A percentile compares a stretch with the other conserved stretches of the same genome.
Conservation (phyloP, 2,113 vertebrate genomes). For the Microcebus ravelobensis region DNA sequence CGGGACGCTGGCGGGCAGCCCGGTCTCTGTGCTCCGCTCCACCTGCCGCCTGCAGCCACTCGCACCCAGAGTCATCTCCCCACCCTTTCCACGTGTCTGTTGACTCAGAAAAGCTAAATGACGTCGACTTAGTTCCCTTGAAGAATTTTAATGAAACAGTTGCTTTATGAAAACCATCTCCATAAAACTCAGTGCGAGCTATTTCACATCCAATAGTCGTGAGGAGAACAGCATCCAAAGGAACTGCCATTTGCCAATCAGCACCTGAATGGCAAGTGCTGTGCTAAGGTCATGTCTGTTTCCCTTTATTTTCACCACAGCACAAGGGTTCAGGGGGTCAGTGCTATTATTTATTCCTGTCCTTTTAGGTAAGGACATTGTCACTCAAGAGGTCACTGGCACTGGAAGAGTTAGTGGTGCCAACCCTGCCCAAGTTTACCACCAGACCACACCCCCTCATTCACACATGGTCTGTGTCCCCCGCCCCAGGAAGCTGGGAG, state of each 20-base stretch:
- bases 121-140: neutral
- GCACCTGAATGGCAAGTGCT: neutral
- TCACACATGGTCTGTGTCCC: fast-evolving
- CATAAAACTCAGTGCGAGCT: neutral
- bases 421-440: fast-evolving
- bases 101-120: neutral
- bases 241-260: neutral
- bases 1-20: fast-evolving
- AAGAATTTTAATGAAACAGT: neutral
- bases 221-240: neutral
- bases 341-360: fast-evolving
- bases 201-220: neutral
- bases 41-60: neutral
- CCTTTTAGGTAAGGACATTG: too few species aligned
- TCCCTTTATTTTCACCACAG: neutral
- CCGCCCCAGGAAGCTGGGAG: fast-evolving
- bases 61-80: neutral
- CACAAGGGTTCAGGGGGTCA: fast-evolving
- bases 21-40: too few species aligned
- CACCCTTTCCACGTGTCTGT: fast-evolving
- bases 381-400: neutral
- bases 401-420: neutral
- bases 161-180: neutral
- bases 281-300: neutral
- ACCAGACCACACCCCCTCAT: fast-evolving